Evolutionary conservation across 2,113 vertebrate species (phyloP).

Genomic region (Bubo scandiacus): DNA sequence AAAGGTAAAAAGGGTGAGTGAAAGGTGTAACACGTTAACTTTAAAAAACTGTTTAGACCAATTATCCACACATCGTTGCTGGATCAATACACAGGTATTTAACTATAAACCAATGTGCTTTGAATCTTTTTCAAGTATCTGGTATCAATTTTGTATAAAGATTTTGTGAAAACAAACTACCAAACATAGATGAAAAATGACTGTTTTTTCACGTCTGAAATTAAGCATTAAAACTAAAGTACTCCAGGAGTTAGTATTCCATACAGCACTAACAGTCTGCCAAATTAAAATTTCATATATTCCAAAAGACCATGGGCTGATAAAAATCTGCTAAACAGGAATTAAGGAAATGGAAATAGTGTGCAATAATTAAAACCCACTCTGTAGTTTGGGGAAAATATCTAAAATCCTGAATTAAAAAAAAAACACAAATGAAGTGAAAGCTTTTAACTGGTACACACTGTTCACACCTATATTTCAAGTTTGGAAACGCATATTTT

Average conservation of each 20-base stretch:
- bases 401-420: conserved; percentile 73
- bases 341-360: conserved; percentile 53
- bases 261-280: conserved; percentile 61
- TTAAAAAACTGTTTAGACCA: conserved; percentile 4
- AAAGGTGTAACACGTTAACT: background rate
- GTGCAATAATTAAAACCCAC: conserved; percentile 65
- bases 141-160: conserved; percentile 63
- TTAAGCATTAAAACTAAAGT: conserved; percentile 62
- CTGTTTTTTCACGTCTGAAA: conserved; percentile 61
- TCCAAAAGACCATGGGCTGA: conserved; percentile 54
- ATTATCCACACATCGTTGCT: conserved; percentile 1
- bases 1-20: conserved; percentile 21
- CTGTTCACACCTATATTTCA: conserved; percentile 93
- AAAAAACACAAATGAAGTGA: conserved; percentile 80
- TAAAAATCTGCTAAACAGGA: conserved; percentile 63
- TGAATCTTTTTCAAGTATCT: conserved; percentile 70
- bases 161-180: conserved; percentile 61
- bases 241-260: conserved; percentile 66
- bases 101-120: conserved; percentile 69
- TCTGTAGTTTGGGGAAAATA: conserved; percentile 37
- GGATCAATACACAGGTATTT: conserved; percentile 13
- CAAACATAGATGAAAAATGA: conserved; percentile 57
- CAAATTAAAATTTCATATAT: conserved; percentile 54
- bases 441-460: conserved; percentile 86
- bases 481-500: conserved; percentile 96